These are phyloP conservation scores for Orchesella cincta DNA, from an alignment of 1,140 invertebrate genomes.

Conservation along the genomic window DNA sequence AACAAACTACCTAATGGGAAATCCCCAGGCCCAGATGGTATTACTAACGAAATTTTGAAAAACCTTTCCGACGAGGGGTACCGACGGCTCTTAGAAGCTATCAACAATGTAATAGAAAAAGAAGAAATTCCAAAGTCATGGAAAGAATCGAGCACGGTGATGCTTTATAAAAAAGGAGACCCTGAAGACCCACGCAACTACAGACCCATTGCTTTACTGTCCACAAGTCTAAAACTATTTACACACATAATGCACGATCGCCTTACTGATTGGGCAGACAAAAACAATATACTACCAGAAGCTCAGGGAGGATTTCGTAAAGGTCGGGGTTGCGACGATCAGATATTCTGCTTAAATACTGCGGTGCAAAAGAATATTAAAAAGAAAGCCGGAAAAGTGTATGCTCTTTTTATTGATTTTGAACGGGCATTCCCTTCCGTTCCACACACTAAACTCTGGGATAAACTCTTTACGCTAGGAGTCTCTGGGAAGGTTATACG, in stretches of 20 bases:
- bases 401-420: constrained; percentile 50
- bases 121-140: constrained; percentile 11
- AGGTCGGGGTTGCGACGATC: constrained; percentile 46
- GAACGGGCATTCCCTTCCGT: constrained; percentile 49
- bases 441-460: constrained; percentile 45
- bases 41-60: constrained; percentile 53
- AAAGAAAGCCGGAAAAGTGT: constrained; percentile 38
- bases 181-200: constrained; percentile 49
- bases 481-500: constrained; percentile 48
- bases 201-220: constrained; percentile 45
- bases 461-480: constrained; percentile 45
- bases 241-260: constrained; percentile 44
- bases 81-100: background rate
- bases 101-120: background rate
- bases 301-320: constrained; percentile 51
- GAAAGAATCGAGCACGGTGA: constrained; percentile 3
- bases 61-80: constrained; percentile 46
- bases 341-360: constrained; percentile 48
- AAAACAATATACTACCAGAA: constrained; percentile 44
- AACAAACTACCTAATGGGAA: constrained; percentile 37
- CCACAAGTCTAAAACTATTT: constrained; percentile 50
- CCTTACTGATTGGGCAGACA: constrained; percentile 43
- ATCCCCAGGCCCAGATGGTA: constrained; percentile 53
- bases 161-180: constrained; percentile 47
- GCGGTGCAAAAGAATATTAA: constrained; percentile 39